Conservation (phyloP, 2,113 vertebrate species). For the Paralichthys olivaceus region DNA sequence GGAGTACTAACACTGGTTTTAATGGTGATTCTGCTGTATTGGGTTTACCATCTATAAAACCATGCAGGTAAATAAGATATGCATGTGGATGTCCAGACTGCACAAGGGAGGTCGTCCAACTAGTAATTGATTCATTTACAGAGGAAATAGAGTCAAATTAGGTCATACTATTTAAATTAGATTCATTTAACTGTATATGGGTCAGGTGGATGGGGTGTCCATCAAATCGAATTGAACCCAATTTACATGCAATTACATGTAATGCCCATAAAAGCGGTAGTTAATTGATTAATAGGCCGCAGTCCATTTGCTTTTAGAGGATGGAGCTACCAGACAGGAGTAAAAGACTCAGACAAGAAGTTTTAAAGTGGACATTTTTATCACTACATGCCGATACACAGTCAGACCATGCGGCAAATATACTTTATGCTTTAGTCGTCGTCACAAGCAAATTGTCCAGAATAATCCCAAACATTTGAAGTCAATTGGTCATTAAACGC, state of each 20-base stretch:
- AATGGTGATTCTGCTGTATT: constrained; percentile 47
- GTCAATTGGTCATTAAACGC: constrained; percentile 2
- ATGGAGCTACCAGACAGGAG: not conserved
- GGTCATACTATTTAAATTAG: constrained; percentile 34
- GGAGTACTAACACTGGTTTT: constrained; percentile 58
- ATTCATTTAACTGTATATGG: constrained; percentile 37
- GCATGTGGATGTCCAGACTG: constrained; percentile 12
- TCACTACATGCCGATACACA: constrained; percentile 51
- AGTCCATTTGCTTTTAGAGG: constrained; percentile 10
- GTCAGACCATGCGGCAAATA: constrained; percentile 4
- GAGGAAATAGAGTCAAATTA: constrained; percentile 40
- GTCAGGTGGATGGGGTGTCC: constrained; percentile 39
- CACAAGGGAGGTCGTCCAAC: constrained; percentile 22
- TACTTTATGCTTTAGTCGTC: constrained; percentile 7
- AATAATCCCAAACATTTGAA: constrained; percentile 31
- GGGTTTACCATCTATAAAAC: constrained; percentile 48
- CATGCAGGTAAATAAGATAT: constrained; percentile 58
- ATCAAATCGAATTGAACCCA: constrained; percentile 48
- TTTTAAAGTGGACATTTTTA: constrained; percentile 45
- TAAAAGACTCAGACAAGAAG: constrained; percentile 21
- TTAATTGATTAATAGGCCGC: constrained; percentile 53
- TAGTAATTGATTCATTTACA: constrained; percentile 38
- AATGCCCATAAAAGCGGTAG: constrained; percentile 26
- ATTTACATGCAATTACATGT: constrained; percentile 62
- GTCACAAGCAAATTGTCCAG: constrained; percentile 40